Base-by-base conservation (phyloP, 2,888 invertebrate species). In the Spisula subtruncata region DNA sequence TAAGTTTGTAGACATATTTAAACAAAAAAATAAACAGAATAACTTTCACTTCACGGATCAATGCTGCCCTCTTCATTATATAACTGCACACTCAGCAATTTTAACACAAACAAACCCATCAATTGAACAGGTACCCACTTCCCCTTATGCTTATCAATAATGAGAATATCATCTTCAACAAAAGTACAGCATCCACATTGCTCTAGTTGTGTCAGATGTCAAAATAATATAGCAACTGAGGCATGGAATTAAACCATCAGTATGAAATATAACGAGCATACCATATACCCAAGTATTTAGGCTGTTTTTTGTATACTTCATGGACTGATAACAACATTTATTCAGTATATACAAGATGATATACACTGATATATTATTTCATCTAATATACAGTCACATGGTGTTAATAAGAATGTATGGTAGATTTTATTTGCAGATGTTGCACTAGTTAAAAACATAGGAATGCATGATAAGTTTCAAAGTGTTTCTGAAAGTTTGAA, bases 171-270 rank as follows among this genome's bases (percentile, higher is more conserved):
- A 75, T 6, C 25, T 14, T 35, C 1, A 32, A 75, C 25, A 32
- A 32, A 32, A 32, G 32, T 32, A 32, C 32, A 4, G 2, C 75
- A 14, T 32, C 5, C 12, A 5, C 10, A 16, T 16, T 60, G 16
- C 60, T 25, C n/a, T 8, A 25, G n/a, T 8, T 18, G 60, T 60
- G 60, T 71, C 10, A 32, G 32, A 32, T 71, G 32, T 71, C 71
- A 71, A 71, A 71, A 71, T 32, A 71, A 71, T 12, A 71, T 32
- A 71, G 71, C n/a, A 71, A 71, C 71, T 71, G 60, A 71, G 32
- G 32, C 32, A 71, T 32, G 32, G 32, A 32, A 71, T 71, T 71
- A 29, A 32, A 32, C n/a, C 71, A 71, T 12, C 20, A 60, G 32
- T 29, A 71, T 41, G 41, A 8, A 32, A 71, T 32, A 32, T 71